phyloP scores from a whole-genome alignment of 1,140 invertebrate genomes.

The Papilio polytes region DNA sequence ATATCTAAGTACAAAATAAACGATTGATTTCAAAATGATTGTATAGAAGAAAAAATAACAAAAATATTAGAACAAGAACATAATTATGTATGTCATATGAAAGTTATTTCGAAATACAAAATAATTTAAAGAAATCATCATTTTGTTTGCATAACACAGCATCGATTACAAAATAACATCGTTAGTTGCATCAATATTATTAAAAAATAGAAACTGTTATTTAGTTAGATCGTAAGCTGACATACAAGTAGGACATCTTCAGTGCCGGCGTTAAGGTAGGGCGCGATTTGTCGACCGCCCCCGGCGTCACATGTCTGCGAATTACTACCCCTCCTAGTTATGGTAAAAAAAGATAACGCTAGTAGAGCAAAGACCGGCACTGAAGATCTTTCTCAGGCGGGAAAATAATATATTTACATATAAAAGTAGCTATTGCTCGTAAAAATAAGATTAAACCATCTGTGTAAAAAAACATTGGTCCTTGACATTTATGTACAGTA shows the following conservation, averaged over 20 bases:
- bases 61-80: neutral
- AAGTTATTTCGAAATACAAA: slow-evolving; percentile 9
- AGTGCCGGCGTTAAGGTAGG: too few relatives aligned
- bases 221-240: neutral
- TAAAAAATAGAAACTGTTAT: slow-evolving; percentile 39
- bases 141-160: slow-evolving; percentile 9
- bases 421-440: too few relatives aligned
- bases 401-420: neutral
- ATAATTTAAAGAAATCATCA: neutral
- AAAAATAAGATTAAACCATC: neutral
- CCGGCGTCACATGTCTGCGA: too few relatives aligned
- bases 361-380: too few relatives aligned
- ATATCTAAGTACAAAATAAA: neutral
- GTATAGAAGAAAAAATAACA: neutral
- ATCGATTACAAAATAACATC: neutral
- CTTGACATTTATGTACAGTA: too few relatives aligned
- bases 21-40: neutral
- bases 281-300: too few relatives aligned
- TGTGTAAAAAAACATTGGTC: neutral
- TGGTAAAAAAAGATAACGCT: too few relatives aligned
- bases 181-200: neutral
- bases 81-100: neutral
- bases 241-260: too few relatives aligned
- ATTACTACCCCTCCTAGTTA: too few relatives aligned
- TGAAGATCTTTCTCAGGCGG: neutral